Conservation (phyloP, 2,888 invertebrate species). For the Thecocarcelia acutangulata region DNA sequence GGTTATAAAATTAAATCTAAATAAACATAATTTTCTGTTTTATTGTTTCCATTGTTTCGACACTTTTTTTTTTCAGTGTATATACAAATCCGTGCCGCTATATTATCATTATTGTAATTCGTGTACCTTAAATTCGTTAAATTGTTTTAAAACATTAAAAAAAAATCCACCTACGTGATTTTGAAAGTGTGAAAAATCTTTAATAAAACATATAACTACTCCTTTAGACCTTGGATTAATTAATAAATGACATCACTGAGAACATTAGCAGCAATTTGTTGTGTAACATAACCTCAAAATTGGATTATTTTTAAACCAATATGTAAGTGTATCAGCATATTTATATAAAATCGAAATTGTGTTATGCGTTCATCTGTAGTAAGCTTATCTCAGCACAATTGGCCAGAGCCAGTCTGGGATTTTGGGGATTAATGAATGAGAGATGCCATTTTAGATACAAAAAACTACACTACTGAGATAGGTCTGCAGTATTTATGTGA, state of each 20-base stretch:
- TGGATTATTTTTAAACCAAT: conserved; percentile 54
- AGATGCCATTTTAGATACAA: too few relatives aligned
- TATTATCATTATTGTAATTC: conserved; percentile 57
- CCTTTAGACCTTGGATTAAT: conserved; percentile 52
- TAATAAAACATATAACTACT: conserved; percentile 3
- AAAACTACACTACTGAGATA: too few relatives aligned
- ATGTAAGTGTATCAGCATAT: conserved; percentile 57
- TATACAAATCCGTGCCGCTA: conserved; percentile 40
- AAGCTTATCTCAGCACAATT: too few relatives aligned
- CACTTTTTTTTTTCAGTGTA: conserved; percentile 48
- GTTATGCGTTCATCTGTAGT: too few relatives aligned
- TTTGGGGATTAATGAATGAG: too few relatives aligned
- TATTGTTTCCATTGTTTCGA: conserved; percentile 23
- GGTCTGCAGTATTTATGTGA: too few relatives aligned
- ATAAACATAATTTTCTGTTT: conserved; percentile 54
- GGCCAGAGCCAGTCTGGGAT: too few relatives aligned
- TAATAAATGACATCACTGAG: conserved; percentile 59
- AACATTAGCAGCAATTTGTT: conserved; percentile 3
- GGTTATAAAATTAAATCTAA: conserved; percentile 34
- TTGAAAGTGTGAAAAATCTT: conserved; percentile 40
- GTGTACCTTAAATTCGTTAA: conserved; percentile 61
- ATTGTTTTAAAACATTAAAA: conserved; percentile 52
- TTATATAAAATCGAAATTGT: background rate
- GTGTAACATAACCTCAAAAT: conserved; percentile 29
- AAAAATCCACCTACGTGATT: background rate